A percentile compares a stretch with the other conserved stretches of the same genome.
These are phyloP conservation scores for Acromyrmex echinatior DNA, from an alignment of 1,140 invertebrate genomes.

Conservation along the genomic window DNA sequence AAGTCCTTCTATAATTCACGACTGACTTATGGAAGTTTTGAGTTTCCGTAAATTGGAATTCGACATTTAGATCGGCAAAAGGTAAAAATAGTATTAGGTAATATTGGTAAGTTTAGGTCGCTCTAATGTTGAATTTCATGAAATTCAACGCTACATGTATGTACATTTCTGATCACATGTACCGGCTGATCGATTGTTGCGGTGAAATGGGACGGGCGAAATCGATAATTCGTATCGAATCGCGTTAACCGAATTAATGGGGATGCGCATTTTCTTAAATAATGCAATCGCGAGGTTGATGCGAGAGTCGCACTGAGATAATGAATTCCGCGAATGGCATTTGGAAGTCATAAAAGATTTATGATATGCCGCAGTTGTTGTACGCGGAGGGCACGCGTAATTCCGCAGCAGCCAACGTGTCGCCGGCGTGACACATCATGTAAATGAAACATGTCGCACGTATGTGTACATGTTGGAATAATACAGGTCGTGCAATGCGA, in stretches of 20 bases:
- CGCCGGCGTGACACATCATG: conserved; percentile 59
- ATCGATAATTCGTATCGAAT: conserved; percentile 2
- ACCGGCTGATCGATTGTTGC: neutral
- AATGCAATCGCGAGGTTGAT: neutral
- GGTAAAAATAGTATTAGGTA: conserved; percentile 26
- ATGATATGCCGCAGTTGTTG: conserved; percentile 59
- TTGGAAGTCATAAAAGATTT: conserved; percentile 64
- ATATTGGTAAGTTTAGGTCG: neutral
- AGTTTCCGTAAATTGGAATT: conserved; percentile 44
- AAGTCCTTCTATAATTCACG: conserved; percentile 35
- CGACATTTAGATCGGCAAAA: conserved; percentile 5
- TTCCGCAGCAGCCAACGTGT: conserved; percentile 54
- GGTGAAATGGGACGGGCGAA: neutral
- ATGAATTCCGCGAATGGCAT: conserved; percentile 62
- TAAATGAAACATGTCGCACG: conserved; percentile 61
- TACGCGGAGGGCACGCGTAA: conserved; percentile 46
- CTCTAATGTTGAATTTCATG: too few relatives aligned
- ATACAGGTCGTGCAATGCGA: conserved; percentile 37
- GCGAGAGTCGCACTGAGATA: neutral
- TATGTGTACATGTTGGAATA: conserved; percentile 38
- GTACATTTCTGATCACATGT: neutral
- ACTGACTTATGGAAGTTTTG: conserved; percentile 42
- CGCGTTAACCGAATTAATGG: neutral
- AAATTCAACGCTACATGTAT: neutral
- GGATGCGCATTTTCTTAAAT: conserved; percentile 40